Conservation (phyloP, 1,140 invertebrate species). For the Lasioglossum baleicum region DNA sequence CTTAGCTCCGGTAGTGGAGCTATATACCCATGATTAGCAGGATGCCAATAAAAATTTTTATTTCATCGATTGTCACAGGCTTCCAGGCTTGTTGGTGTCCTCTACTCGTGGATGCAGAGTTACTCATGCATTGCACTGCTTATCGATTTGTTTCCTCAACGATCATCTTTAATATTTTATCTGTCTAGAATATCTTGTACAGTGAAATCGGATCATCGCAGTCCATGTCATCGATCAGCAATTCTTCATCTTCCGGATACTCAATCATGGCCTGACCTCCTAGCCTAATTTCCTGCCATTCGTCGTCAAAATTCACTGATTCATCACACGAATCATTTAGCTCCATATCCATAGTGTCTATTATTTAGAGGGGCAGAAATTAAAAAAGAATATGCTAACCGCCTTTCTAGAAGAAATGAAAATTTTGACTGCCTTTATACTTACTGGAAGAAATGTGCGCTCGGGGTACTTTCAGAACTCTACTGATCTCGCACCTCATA, state of each 20-base stretch:
- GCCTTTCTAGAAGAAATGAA: too few relatives aligned
- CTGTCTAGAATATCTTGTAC: conserved; percentile 20
- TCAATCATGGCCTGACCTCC: conserved; percentile 11
- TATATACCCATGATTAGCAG: conserved; percentile 8
- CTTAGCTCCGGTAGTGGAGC: too few relatives aligned
- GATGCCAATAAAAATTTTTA: conserved; percentile 11
- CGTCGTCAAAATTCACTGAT: not conserved
- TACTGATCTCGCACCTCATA: too few relatives aligned
- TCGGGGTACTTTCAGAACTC: too few relatives aligned
- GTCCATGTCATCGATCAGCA: not conserved
- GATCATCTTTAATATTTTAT: not conserved
- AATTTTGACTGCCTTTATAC: too few relatives aligned
- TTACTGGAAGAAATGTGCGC: too few relatives aligned
- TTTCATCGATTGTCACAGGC: conserved; percentile 8
- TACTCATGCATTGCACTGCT: too few relatives aligned
- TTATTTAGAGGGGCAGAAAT: too few relatives aligned
- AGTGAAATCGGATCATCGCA: not conserved
- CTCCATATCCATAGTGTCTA: too few relatives aligned
- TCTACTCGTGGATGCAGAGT: not conserved
- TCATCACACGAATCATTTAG: too few relatives aligned
- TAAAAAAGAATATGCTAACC: too few relatives aligned
- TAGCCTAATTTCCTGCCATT: conserved; percentile 18
- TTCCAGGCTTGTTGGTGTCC: not conserved
- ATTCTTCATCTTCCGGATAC: conserved; percentile 22
- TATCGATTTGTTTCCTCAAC: conserved; percentile 25